These are phyloP conservation scores for Trissoscelio sp. DNA, from an alignment of 2,888 invertebrate species.

Conservation along the genomic window DNA sequence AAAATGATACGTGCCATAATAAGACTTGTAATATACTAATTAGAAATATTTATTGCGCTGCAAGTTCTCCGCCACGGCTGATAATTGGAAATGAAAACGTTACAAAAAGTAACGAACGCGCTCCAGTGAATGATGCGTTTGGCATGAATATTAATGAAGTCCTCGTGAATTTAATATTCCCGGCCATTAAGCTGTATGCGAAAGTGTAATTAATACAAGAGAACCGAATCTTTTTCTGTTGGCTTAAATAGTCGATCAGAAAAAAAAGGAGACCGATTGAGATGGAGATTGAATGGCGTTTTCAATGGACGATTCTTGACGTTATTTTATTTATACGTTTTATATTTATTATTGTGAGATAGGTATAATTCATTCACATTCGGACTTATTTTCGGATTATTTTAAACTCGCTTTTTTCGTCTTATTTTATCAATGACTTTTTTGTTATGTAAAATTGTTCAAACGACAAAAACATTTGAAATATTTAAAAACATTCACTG, in stretches of 20 bases:
- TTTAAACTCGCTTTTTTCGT: neutral
- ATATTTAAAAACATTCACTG: neutral
- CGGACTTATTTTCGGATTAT: neutral
- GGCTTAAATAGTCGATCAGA: neutral
- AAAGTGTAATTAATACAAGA: conserved; percentile 36
- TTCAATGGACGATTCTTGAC: conserved; percentile 1
- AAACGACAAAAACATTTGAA: neutral
- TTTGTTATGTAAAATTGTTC: too few species aligned
- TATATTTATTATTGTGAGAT: neutral
- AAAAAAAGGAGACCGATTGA: neutral
- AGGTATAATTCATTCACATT: neutral
- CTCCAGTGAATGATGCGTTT: conserved; percentile 31
- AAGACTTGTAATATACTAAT: conserved; percentile 30
- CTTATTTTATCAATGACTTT: neutral
- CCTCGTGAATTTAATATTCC: conserved; percentile 27
- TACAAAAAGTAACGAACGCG: conserved; percentile 37
- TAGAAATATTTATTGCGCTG: conserved; percentile 17
- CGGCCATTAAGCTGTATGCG: conserved; percentile 12
- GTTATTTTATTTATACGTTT: conserved; percentile 1
- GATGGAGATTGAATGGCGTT: neutral
- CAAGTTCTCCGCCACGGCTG: neutral
- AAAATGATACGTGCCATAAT: conserved; percentile 7
- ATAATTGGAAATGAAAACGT: conserved; percentile 36
- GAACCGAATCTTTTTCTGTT: conserved; percentile 20
- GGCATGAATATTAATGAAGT: conserved; percentile 44